These are phyloP conservation scores for Ernsta delagoae DNA, from an alignment of 2,888 invertebrate species.

Conservation along the genomic window DNA sequence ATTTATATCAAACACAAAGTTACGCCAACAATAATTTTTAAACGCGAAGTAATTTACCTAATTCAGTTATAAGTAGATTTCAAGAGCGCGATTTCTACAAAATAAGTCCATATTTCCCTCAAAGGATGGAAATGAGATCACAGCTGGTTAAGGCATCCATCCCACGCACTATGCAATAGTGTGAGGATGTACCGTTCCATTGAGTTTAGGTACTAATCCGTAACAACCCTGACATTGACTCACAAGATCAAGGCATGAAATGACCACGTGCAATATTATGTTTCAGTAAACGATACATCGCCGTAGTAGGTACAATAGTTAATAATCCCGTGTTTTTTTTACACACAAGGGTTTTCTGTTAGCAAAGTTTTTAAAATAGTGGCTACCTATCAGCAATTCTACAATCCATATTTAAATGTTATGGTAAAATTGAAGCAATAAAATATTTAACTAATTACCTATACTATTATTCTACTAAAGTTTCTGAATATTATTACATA, in stretches of 20 bases:
- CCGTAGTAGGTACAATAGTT: not conserved
- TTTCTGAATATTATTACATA: no score
- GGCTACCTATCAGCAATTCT: no score
- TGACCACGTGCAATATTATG: conserved; percentile 40
- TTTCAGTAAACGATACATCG: not conserved
- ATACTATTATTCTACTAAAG: no score
- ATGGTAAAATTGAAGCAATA: no score
- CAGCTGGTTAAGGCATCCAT: not conserved
- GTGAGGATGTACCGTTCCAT: conserved; percentile 20
- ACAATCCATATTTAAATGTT: no score
- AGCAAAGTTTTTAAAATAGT: no score
- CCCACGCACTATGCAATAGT: conserved; percentile 22
- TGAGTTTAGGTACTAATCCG: conserved; percentile 29
- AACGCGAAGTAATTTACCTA: no score
- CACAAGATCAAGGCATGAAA: conserved; percentile 27
- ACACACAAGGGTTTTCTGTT: no score
- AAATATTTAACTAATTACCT: not conserved
- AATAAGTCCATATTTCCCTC: not conserved
- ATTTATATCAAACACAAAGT: no score
- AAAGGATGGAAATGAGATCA: conserved; percentile 34
- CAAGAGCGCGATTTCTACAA: no score
- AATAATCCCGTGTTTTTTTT: conserved; percentile 9
- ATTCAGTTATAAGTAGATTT: no score
- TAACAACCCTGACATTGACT: conserved; percentile 30
- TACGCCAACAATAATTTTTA: no score